Conservation (phyloP, 2,113 vertebrate genomes). For the Cynoglossus semilaevis region DNA sequence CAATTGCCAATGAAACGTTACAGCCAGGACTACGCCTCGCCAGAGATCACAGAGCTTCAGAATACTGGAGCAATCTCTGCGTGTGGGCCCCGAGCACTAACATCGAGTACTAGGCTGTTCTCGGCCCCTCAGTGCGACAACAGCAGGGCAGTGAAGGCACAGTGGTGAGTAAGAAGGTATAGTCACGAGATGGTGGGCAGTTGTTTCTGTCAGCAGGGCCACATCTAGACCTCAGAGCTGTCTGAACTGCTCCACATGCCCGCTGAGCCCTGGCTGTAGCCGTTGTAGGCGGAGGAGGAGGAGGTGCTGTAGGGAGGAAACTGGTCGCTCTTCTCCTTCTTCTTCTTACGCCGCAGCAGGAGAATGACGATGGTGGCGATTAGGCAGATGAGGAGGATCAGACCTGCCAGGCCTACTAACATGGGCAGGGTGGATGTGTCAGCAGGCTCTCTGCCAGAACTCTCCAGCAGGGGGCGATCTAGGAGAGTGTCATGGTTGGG, state of each 20-base stretch:
- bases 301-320: constrained; percentile 69
- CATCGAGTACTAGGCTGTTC: constrained; percentile 25
- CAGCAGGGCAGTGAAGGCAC: constrained; percentile 65
- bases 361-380: constrained; percentile 55
- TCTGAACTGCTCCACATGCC: constrained; percentile 54
- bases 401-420: constrained; percentile 63
- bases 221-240: constrained; percentile 77
- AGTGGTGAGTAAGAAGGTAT: constrained; percentile 52
- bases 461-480: constrained; percentile 69
- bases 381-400: constrained; percentile 72
- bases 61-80: constrained; percentile 22
- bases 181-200: constrained; percentile 35
- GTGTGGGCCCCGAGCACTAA: constrained; percentile 34
- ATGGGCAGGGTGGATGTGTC: constrained; percentile 57
- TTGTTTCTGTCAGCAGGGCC: neutral
- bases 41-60: constrained; percentile 33
- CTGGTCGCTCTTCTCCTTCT: constrained; percentile 61
- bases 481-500: constrained; percentile 23
- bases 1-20: constrained; percentile 28
- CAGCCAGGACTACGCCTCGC: constrained; percentile 29
- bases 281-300: constrained; percentile 72
- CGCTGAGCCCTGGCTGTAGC: constrained; percentile 55
- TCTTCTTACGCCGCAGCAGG: constrained; percentile 64
- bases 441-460: constrained; percentile 50
- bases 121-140: constrained; percentile 57